Conservation (phyloP, 1,140 invertebrate genomes). For the Lasioglossum albipes region DNA sequence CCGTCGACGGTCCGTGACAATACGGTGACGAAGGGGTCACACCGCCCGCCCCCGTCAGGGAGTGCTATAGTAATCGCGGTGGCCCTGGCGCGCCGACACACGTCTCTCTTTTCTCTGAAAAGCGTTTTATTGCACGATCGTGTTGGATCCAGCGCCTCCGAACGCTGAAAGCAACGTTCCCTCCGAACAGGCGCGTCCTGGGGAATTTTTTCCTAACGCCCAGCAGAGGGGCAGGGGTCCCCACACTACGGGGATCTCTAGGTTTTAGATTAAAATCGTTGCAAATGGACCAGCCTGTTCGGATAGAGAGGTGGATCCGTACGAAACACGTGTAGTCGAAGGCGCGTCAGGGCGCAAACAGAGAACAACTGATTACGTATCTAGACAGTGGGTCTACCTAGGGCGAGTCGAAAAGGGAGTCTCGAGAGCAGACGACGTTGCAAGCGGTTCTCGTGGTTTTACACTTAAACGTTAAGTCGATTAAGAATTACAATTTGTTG, state of each 20-base stretch:
- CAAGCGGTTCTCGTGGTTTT: slow-evolving; percentile 1
- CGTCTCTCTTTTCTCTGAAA: too few relatives aligned
- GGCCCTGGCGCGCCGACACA: too few relatives aligned
- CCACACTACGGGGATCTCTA: too few relatives aligned
- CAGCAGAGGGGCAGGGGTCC: too few relatives aligned
- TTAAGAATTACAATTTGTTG: slow-evolving; percentile 18
- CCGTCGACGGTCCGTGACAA: slow-evolving; percentile 65
- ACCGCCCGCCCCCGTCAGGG: too few relatives aligned
- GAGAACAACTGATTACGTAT: background rate
- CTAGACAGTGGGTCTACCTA: background rate
- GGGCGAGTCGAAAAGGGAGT: background rate
- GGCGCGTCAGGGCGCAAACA: background rate
- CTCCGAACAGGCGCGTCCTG: too few relatives aligned
- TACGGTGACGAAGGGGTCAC: too few relatives aligned
- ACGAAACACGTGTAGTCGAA: too few relatives aligned
- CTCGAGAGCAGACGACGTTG: background rate
- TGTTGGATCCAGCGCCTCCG: too few relatives aligned
- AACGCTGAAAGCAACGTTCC: too few relatives aligned
- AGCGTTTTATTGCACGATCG: too few relatives aligned
- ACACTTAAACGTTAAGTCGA: slow-evolving; percentile 21
- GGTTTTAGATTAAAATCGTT: background rate
- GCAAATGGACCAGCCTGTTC: background rate
- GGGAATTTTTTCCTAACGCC: background rate
- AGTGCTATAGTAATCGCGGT: too few relatives aligned
- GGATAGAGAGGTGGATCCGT: background rate